phyloP scores from a whole-genome alignment of 2,888 invertebrate species.

The Nasonovia ribisnigri region DNA sequence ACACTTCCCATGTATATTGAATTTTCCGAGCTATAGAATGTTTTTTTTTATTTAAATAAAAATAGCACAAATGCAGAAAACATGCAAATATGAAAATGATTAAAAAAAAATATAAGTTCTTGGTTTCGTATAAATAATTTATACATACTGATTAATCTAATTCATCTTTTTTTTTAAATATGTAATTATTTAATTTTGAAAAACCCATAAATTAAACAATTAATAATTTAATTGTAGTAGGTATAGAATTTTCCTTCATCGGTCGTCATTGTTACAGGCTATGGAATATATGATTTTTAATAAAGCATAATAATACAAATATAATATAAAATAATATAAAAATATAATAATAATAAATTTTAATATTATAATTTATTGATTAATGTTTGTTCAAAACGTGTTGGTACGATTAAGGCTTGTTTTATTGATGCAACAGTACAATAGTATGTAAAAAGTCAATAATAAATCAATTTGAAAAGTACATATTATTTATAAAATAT shows the following conservation, averaged over 20 bases:
- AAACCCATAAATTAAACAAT: neutral
- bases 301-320: neutral
- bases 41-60: slow-evolving; percentile 13
- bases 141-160: neutral
- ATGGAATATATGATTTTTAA: neutral
- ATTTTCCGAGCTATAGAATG: neutral
- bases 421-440: neutral
- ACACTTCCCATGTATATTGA: slow-evolving; percentile 8
- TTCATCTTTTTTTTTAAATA: neutral
- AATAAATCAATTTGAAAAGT: neutral
- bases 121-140: neutral
- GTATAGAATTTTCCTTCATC: neutral
- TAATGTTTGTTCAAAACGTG: neutral
- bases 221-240: neutral
- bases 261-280: no score
- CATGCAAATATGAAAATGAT: neutral
- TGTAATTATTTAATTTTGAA: neutral
- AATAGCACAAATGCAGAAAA: neutral
- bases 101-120: neutral
- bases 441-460: neutral
- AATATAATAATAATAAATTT: neutral
- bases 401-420: neutral
- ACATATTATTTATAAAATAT: neutral
- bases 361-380: neutral
- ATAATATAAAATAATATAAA: neutral